Conservation (phyloP, 2,797 vertebrate species). For the Clamator glandarius region DNA sequence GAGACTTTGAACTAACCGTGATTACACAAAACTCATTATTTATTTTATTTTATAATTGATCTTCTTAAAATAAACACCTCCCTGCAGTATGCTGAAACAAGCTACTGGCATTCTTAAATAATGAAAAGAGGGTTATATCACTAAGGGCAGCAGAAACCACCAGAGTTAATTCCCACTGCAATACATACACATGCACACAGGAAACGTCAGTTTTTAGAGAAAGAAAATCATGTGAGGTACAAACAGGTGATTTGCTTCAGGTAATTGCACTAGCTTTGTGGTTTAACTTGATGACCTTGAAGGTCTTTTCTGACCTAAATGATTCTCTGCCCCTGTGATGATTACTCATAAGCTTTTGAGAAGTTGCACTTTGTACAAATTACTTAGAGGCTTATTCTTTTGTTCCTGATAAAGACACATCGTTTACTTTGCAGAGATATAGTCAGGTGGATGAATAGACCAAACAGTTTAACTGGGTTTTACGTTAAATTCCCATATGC, state of each 20-base stretch:
- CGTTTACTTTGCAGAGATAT: background rate
- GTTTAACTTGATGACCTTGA: too few relatives aligned
- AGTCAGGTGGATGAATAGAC: background rate
- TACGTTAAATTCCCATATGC: background rate
- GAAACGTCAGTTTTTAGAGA: background rate
- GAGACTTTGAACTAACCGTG: background rate
- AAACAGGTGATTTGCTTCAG: background rate
- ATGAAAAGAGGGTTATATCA: background rate
- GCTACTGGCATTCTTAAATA: background rate
- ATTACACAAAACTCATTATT: background rate
- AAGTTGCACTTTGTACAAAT: background rate
- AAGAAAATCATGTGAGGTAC: constrained; percentile 16
- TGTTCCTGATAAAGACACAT: background rate
- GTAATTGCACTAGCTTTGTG: too few relatives aligned
- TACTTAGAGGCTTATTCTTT: background rate
- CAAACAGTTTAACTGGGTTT: background rate
- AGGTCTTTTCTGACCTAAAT: too few relatives aligned
- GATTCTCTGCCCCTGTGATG: too few relatives aligned
- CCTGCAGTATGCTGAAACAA: background rate
- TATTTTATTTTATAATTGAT: background rate
- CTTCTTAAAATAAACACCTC: background rate
- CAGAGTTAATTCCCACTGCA: background rate
- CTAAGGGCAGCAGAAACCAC: background rate
- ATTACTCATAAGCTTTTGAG: background rate
- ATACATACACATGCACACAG: background rate